Evolutionary conservation across 2,113 vertebrate genomes (phyloP), one percentile per base, ranked within the genome.

Genomic region (Scytalopus superciliaris): DNA sequence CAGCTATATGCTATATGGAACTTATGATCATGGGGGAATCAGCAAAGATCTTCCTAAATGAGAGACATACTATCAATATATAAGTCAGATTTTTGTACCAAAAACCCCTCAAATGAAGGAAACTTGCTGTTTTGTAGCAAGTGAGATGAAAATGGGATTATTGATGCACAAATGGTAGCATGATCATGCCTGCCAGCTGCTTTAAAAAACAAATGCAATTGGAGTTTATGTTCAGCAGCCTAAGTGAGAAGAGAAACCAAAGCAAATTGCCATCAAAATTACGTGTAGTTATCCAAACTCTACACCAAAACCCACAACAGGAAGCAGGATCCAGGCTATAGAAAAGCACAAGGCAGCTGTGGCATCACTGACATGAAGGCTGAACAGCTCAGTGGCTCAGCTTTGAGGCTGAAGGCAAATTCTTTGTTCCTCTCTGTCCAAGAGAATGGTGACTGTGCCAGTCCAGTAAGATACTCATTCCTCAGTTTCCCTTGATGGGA

Each of bases 101-200:
- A 91, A 63, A 88, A 93, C 17, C 9, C 24, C 75, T 79, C 44
- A 75, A 49, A 90, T 60, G 40, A 94, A 70, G 75, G 77, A 81
- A 87, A 76, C n/a, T 84, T 76, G 55, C 69, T 82, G 19, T 56
- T 87, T 37, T 59, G 63, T 59, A 92, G 79, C 37, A 42, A 97
- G 76, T n/a, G 24, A 90, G 85, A 85, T 87, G 82, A 92, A 97
- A 96, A 96, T 39, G 59, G 90, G 96, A 96, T 91, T 77, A 87
- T 50, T 69, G 62, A 85, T 82, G 68, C 66, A 81, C 74, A 84
- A 92, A 77, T 25, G 76, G 91, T 35, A 94, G 91, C 39, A 83
- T 40, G 55, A 93, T 84, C 67, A 75, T 67, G 68, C 56, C 66
- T 89, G 80, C 74, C 90, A 94, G 87, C 81, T 62, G 68, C 49